Evolutionary conservation across 2,113 vertebrate species (phyloP).

Genomic region (Nibea albiflora): DNA sequence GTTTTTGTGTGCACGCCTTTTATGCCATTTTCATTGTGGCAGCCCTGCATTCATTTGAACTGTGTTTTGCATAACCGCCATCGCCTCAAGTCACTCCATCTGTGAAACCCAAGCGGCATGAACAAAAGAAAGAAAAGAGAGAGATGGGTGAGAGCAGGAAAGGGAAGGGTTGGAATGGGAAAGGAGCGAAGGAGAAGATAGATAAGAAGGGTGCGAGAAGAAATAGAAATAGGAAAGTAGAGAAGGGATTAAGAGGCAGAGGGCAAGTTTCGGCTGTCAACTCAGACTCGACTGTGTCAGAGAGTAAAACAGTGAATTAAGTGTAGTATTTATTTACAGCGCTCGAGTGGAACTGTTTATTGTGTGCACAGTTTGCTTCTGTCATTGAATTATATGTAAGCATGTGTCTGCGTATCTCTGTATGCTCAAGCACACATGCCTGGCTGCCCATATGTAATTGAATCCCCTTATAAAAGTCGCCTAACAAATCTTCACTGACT

Average conservation of each 20-base stretch:
- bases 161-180: constrained; percentile 33
- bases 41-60: constrained; percentile 72
- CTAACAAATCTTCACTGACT: constrained; percentile 61
- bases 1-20: constrained; percentile 56
- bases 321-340: constrained; percentile 48
- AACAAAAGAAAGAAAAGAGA: constrained; percentile 64
- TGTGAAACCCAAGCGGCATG: constrained; percentile 76
- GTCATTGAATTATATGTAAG: neutral
- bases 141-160: constrained; percentile 24
- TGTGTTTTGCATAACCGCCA: constrained; percentile 79
- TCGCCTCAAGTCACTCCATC: constrained; percentile 81
- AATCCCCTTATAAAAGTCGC: constrained; percentile 55
- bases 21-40: constrained; percentile 72
- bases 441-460: constrained; percentile 56
- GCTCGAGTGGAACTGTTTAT: constrained; percentile 35
- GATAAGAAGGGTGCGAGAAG: constrained; percentile 16
- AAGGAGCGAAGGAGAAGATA: neutral
- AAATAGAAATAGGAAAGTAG: constrained; percentile 20
- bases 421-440: constrained; percentile 43
- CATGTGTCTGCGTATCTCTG: constrained; percentile 20
- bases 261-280: constrained; percentile 43
- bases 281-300: constrained; percentile 35
- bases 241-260: constrained; percentile 50
- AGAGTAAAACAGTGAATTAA: constrained; percentile 45
- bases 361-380: neutral